Conservation (phyloP, 2,797 vertebrate species). For the Cynopterus sphinx region DNA sequence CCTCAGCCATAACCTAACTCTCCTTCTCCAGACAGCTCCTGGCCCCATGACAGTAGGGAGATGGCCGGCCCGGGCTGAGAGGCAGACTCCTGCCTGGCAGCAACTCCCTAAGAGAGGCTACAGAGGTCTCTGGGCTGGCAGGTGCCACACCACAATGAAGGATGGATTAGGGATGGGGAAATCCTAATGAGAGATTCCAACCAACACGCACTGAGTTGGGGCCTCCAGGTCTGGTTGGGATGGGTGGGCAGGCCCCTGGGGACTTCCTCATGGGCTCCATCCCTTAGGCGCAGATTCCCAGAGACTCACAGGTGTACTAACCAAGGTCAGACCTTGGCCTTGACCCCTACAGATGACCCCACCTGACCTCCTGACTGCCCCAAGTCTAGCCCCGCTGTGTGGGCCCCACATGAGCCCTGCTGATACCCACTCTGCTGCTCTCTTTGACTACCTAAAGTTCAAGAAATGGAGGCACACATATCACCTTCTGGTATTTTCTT, state of each 20-base stretch:
- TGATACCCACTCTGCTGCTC: neutral
- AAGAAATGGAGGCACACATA: neutral
- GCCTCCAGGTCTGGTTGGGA: neutral
- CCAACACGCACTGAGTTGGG: neutral
- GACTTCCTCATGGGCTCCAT: neutral
- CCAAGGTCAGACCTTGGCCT: neutral
- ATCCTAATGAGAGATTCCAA: neutral
- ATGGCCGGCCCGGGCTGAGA: neutral
- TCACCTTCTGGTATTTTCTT: neutral
- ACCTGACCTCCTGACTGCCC: neutral
- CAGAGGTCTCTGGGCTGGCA: neutral
- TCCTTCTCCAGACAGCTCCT: neutral
- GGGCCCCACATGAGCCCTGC: neutral
- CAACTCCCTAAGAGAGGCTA: neutral
- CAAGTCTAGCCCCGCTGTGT: neutral
- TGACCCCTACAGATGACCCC: neutral
- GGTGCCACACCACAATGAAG: neutral
- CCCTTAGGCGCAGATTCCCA: neutral
- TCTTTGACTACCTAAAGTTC: neutral
- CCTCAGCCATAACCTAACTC: neutral
- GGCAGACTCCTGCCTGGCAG: neutral
- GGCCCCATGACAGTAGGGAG: neutral
- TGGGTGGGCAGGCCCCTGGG: neutral
- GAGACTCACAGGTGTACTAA: neutral
- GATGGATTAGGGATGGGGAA: neutral